Conservation (phyloP, 1,140 invertebrate genomes). For the Oncopodura yosiiana region DNA sequence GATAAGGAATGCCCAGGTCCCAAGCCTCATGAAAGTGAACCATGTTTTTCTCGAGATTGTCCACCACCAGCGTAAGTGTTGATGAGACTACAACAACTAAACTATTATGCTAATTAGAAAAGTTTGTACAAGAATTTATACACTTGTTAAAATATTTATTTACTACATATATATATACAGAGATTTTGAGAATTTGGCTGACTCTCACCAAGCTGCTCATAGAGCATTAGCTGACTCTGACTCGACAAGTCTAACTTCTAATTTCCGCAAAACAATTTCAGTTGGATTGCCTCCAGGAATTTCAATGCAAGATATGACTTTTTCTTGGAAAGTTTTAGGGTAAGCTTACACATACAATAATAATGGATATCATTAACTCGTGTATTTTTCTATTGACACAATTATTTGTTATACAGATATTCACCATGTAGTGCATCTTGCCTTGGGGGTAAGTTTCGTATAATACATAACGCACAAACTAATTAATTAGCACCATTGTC, state of each 20-base stretch:
- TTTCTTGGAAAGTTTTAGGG: slow-evolving; percentile 74
- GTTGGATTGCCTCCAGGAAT: slow-evolving; percentile 32
- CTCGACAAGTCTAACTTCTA: background rate
- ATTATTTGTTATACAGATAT: slow-evolving; percentile 45
- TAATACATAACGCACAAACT: background rate
- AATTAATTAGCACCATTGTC: background rate
- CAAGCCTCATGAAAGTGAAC: slow-evolving; percentile 66
- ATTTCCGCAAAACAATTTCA: slow-evolving; percentile 22
- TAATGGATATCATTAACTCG: slow-evolving; percentile 40
- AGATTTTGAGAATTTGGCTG: slow-evolving; percentile 15
- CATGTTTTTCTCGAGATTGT: slow-evolving; percentile 67
- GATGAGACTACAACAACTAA: too few species aligned
- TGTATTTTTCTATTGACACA: too few species aligned
- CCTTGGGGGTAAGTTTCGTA: slow-evolving; percentile 62
- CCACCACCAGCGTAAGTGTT: slow-evolving; percentile 36
- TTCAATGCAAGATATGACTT: slow-evolving; percentile 42
- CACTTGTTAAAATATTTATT: background rate
- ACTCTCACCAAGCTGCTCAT: slow-evolving; percentile 27
- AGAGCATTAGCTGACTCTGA: slow-evolving; percentile 23
- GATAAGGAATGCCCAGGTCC: slow-evolving; percentile 76
- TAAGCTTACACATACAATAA: slow-evolving; percentile 47
- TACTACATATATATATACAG: background rate
- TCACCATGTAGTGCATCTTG: slow-evolving; percentile 89
- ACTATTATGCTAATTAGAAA: too few species aligned
- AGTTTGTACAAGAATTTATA: background rate